Conservation (phyloP, 2,888 invertebrate species). For the Lottia scabra region DNA sequence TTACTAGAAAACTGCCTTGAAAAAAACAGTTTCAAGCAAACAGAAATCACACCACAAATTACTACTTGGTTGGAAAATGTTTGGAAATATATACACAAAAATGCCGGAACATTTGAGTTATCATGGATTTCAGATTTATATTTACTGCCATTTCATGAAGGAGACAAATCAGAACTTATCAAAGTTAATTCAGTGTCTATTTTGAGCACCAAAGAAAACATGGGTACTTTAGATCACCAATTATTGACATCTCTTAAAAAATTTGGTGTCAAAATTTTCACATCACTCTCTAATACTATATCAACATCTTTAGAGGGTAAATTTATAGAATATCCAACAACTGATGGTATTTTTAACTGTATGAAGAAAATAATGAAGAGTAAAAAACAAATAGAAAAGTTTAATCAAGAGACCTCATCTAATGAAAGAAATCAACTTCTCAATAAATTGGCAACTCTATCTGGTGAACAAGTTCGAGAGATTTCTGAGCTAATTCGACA, state of each 20-base stretch:
- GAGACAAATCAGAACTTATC: neutral
- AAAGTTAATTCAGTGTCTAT: neutral
- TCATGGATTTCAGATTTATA: neutral
- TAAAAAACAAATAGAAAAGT: neutral
- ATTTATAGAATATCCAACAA: conserved; percentile 20
- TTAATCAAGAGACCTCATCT: conserved; percentile 10
- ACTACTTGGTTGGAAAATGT: neutral
- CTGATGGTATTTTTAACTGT: conserved; percentile 12
- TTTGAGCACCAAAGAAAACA: neutral
- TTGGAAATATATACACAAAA: neutral
- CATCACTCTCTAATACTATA: neutral
- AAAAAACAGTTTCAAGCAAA: neutral
- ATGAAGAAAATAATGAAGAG: neutral
- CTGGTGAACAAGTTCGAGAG: no score
- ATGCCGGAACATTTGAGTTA: neutral
- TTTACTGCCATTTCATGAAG: neutral
- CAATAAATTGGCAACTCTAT: neutral
- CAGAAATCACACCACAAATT: neutral
- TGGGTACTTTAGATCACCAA: neutral
- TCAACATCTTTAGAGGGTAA: conserved; percentile 8
- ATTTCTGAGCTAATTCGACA: neutral
- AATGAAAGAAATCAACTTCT: conserved; percentile 12
- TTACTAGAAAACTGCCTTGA: no score
- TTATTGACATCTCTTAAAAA: neutral
- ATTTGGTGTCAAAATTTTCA: neutral